Base-by-base conservation (phyloP, 1,140 invertebrate genomes). In the Mizuhopecten yessoensis region DNA sequence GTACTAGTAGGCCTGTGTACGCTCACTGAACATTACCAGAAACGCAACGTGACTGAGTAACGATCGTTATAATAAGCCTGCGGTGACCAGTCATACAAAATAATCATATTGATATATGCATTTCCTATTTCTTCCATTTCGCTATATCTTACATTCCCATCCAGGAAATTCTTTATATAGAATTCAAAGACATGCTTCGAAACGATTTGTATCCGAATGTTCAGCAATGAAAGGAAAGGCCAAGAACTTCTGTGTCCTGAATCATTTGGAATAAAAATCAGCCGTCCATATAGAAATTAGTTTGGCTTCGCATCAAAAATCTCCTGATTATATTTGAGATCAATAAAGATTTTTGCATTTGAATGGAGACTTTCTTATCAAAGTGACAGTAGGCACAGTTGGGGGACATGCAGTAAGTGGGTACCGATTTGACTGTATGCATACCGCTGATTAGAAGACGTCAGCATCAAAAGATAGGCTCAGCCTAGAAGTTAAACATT, bases 121-220 rank as follows among this genome's bases (percentile, higher is more conserved):
- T 75, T 75, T n/a, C 57, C 57, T 23, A 29, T 9, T 17, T 29
- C 23, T n/a, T 3, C 57, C 57, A 75, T 11, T 75, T 75, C 57
- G n/a, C 17, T n/a, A 23, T 0, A 75, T 75, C 17, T 20, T 7
- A 45, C 42, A 17, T 45, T 45, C 57, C 57, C 23, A 29, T 75
- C 17, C 57, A 75, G 57, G n/a, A 75, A 75, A 75, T 75, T 75
- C 57, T 75, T 75, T 75, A 75, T 75, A 23, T 75, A 75, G 57
- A 75, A 75, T 75, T 75, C 57, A 75, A 75, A 75, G 57, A 75
- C 57, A 75, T 75, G 57, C 57, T 17, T 75, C n/a, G 57, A 2
- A 75, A 75, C 57, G 57, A 75, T 75, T 75, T 75, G n/a, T 75
- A 75, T 75, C 23, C 23, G 29, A 75, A n/a, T 75, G 11, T n/a